Percentiles rank a stretch among this genome's conserved stretches.
Evolutionary conservation across 2,797 vertebrate genomes (phyloP).

Genomic region (Darevskia mixta): DNA sequence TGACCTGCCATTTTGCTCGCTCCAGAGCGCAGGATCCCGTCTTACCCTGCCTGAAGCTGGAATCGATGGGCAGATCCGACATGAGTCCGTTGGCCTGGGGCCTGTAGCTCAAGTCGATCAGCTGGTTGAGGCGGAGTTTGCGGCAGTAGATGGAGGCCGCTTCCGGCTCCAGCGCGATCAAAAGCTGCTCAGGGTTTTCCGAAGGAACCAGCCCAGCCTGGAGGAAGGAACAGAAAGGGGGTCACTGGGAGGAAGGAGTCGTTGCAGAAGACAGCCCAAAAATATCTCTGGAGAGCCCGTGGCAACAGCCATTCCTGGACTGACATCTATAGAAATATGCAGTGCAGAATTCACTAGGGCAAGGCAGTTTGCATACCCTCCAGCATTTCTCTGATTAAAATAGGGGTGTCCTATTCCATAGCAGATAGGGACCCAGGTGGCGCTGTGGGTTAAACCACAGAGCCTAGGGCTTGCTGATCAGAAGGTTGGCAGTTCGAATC

Average conservation of each 20-base stretch:
- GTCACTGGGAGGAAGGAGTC: neutral
- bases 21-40: accelerated
- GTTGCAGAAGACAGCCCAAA: too few relatives aligned
- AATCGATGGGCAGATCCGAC: constrained; percentile 80
- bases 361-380: too few relatives aligned
- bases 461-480: too few relatives aligned
- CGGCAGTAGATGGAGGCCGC: constrained; percentile 95
- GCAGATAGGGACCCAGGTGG: too few relatives aligned
- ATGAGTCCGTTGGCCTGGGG: constrained; percentile 79
- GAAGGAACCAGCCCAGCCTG: constrained; percentile 90
- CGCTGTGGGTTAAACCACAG: too few relatives aligned
- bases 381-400: too few relatives aligned
- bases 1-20: accelerated
- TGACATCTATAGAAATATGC: neutral
- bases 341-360: neutral
- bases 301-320: too few relatives aligned
- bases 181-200: constrained; percentile 89
- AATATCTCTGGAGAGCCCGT: too few relatives aligned
- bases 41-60: constrained; percentile 94
- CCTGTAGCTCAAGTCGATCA: constrained; percentile 89
- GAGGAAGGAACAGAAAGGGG: accelerated
- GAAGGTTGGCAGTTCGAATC: too few relatives aligned
- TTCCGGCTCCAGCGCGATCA: constrained; percentile 94
- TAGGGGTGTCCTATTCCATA: too few relatives aligned
- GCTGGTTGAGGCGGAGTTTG: constrained; percentile 93